Evolutionary conservation across 1,140 invertebrate genomes (phyloP), one percentile per base, ranked within the genome.

Genomic region (Nasonia longicornis): DNA sequence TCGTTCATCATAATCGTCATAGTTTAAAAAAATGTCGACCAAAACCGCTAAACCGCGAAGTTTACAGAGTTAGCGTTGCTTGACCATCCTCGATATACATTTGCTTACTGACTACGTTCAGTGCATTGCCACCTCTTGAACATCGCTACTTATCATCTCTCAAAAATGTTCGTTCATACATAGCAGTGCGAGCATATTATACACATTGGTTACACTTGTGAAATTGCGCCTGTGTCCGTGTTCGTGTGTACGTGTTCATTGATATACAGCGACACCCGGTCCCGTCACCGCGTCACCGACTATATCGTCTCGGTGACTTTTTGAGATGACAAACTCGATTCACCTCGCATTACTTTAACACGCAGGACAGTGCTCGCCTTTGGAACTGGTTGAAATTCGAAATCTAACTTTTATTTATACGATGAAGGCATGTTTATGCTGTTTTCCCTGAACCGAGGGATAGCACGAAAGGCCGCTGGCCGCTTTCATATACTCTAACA

Each of bases 11-110:
- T 72, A 58, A 82, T 79, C 22, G 35, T 26, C 26, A 26, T 77
- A 45, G 14, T 22, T 70, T 71, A 83, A 83, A 86, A 86, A 86
- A 83, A 86, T 76, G 58, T 85, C 85, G 84, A 86, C 84, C 87
- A 81, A 88, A 86, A 86, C 81, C 85, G 67, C 42, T 80, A 48
- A 48, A 69, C 52, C 69, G 20, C 35, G 52, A 16, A 80, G 58
- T 42, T 73, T 35, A 74, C 31, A 86, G 70, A 82, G 79, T 81
- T 83, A n/a, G 58, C 31, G 48, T 71, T 58, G 4, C 6, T 58
- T 71, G n/a, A 10, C 31, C 58, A 71, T 81, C 48, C 22, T 63
- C 58, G 64, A 72, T 58, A 69, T 71, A 81, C 64, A 76, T 63
- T 69, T 42, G 20, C 75, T 52, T 70, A 76, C 71, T 45, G 38